Base-by-base conservation (phyloP, 2,797 vertebrate species). In the Gymnothorax javanicus region DNA sequence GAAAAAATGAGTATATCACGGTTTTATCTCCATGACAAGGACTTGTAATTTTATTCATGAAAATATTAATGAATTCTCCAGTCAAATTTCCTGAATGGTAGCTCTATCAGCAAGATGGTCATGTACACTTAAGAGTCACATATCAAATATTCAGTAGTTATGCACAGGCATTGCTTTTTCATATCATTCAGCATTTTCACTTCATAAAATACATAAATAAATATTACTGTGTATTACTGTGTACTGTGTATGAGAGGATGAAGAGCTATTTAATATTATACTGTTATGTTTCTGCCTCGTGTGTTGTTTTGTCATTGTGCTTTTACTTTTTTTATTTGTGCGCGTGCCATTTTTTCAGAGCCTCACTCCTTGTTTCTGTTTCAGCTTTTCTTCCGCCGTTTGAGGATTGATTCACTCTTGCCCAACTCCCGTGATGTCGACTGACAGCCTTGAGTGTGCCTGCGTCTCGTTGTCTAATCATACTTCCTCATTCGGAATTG, bases 11-110 rank as follows among this genome's bases (percentile, higher is more conserved):
- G 86, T 9, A 20, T 25, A 73, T 56, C 64, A 12, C 17, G 33
- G 52, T 64, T n/a, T 7, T 43, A 82, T 83, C 50, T 33, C 62
- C n/a, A 17, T 82, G 62, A 56, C 33, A 84, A 67, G 62, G 77
- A n/a, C n/a, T 82, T 69, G 43, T 25, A 33, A 60, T 23, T 82
- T 82, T 82, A 82, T 82, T 82, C 77, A 67, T 82, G 77, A 82
- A 82, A 86, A 82, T 62, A 69, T 86, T 12, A 67, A 84, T 84
- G 58, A 60, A 83, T 59, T 57, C 82, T 58, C 82, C 57, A 62
- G 58, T 64, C 73, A 86, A 12, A 23, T n/a, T 57, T 69, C 15
- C 79, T 43, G 52, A 56, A 86, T 57, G 54, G 62, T 20, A 83
- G 50, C 86, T 87, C 71, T 50, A 69, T 87, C 62, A 71, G 86